These are phyloP conservation scores for Calliopum simillimum DNA, from an alignment of 2,888 invertebrate genomes.

Conservation along the genomic window DNA sequence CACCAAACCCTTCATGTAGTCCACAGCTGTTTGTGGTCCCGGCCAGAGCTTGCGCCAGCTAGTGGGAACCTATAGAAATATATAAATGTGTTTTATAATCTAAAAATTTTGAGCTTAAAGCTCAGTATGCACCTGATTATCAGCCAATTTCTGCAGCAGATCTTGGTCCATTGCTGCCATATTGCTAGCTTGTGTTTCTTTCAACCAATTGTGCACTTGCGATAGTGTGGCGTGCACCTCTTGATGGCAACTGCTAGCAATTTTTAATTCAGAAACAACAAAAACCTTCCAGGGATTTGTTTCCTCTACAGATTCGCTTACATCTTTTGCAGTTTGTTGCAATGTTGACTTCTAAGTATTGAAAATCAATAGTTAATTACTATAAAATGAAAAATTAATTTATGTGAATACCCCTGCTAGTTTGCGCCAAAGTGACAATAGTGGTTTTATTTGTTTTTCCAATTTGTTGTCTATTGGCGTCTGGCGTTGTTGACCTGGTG, in stretches of 20 bases:
- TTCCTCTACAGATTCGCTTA: slow-evolving; percentile 39
- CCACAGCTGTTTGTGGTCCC: slow-evolving; percentile 61
- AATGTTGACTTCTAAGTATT: slow-evolving; percentile 53
- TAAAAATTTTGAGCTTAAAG: neutral
- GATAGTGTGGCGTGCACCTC: slow-evolving; percentile 62
- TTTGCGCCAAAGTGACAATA: slow-evolving; percentile 88
- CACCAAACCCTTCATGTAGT: slow-evolving; percentile 62
- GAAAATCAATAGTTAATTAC: neutral
- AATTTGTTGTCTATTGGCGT: slow-evolving; percentile 56
- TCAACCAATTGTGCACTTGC: slow-evolving; percentile 55
- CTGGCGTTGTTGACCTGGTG: neutral
- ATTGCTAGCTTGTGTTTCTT: slow-evolving; percentile 48
- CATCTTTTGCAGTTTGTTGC: slow-evolving; percentile 51
- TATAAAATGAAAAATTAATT: neutral
- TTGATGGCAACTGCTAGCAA: slow-evolving; percentile 57
- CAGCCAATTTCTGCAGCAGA: slow-evolving; percentile 54
- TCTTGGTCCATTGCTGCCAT: slow-evolving; percentile 48
- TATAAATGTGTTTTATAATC: neutral
- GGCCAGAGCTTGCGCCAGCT: slow-evolving; percentile 64
- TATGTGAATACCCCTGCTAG: slow-evolving; percentile 67
- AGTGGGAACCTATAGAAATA: slow-evolving; percentile 54
- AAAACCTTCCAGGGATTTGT: slow-evolving; percentile 62
- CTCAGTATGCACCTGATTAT: slow-evolving; percentile 55
- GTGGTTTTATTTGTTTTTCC: slow-evolving; percentile 75
- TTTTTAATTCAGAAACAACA: slow-evolving; percentile 59